Evolutionary conservation across 2,797 vertebrate species (phyloP).

Genomic region (Austrolebias charrua): DNA sequence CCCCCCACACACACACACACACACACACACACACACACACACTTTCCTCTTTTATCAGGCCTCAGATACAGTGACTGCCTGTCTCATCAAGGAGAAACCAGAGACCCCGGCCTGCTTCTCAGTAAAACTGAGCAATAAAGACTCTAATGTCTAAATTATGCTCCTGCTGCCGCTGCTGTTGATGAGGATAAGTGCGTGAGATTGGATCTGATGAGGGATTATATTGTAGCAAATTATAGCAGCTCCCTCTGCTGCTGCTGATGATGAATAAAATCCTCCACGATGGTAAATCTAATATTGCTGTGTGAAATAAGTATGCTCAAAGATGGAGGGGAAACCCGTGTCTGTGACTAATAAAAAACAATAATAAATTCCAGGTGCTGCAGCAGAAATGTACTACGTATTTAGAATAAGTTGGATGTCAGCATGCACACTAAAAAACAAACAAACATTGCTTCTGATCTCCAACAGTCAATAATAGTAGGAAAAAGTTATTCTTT

Average conservation of each 20-base stretch:
- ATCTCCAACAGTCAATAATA: too few species aligned
- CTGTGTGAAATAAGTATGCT: constrained; percentile 21
- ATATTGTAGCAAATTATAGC: constrained; percentile 64
- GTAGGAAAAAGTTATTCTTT: constrained; percentile 31
- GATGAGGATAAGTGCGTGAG: constrained; percentile 64
- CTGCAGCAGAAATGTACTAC: neutral
- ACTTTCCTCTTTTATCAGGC: constrained; percentile 76
- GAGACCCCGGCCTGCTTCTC: constrained; percentile 61
- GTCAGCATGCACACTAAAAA: constrained; percentile 9
- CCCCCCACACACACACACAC: too few species aligned
- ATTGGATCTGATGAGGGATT: constrained; percentile 70
- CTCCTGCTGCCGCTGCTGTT: constrained; percentile 53
- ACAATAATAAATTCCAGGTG: constrained; percentile 29
- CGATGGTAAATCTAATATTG: constrained; percentile 43
- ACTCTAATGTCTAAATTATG: constrained; percentile 79
- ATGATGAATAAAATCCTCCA: constrained; percentile 58
- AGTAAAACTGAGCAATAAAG: constrained; percentile 64
- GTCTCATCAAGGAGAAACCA: constrained; percentile 73
- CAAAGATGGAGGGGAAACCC: constrained; percentile 25
- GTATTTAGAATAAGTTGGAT: constrained; percentile 18
- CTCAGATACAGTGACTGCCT: constrained; percentile 76
- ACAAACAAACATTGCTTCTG: neutral
- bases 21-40: too few species aligned
- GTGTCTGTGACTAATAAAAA: constrained; percentile 34
- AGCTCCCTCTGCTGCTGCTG: constrained; percentile 72